A percentile compares a stretch with the other conserved stretches of the same genome.
Conservation (phyloP, 2,888 invertebrate species). For the Rhingia rostrata region DNA sequence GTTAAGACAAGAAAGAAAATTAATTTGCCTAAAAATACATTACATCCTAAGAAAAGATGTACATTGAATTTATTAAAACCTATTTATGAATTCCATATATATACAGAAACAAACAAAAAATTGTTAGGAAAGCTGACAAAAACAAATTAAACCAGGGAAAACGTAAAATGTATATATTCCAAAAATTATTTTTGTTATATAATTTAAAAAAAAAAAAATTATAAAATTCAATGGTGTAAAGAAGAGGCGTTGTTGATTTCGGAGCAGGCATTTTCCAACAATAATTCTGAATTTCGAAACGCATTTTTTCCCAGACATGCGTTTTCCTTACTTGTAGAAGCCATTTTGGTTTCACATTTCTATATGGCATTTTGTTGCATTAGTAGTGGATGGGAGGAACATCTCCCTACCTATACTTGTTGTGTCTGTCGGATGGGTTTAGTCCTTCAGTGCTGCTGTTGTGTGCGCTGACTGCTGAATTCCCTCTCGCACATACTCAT, state of each 20-base stretch:
- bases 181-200: constrained; percentile 21
- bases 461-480: too few relatives aligned
- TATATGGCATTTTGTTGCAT: background rate
- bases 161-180: constrained; percentile 42
- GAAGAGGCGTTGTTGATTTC: constrained; percentile 26
- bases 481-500: too few relatives aligned
- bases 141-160: constrained; percentile 5
- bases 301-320: background rate
- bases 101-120: constrained; percentile 27
- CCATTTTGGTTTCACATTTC: background rate
- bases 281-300: constrained; percentile 1
- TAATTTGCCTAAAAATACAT: constrained; percentile 43
- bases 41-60: constrained; percentile 49
- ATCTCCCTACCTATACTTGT: too few relatives aligned
- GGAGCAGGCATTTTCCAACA: constrained; percentile 8
- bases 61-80: constrained; percentile 65
- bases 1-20: constrained; percentile 56
- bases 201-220: constrained; percentile 12
- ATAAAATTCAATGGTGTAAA: constrained; percentile 28
- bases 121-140: constrained; percentile 40
- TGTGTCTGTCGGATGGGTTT: too few relatives aligned
- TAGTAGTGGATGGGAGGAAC: background rate
- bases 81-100: constrained; percentile 55
- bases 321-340: background rate
- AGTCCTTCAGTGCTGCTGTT: too few relatives aligned